Evolutionary conservation across 2,797 vertebrate genomes (phyloP), one percentile per base, ranked within the genome.

Genomic region (Acanthurus lineatus): DNA sequence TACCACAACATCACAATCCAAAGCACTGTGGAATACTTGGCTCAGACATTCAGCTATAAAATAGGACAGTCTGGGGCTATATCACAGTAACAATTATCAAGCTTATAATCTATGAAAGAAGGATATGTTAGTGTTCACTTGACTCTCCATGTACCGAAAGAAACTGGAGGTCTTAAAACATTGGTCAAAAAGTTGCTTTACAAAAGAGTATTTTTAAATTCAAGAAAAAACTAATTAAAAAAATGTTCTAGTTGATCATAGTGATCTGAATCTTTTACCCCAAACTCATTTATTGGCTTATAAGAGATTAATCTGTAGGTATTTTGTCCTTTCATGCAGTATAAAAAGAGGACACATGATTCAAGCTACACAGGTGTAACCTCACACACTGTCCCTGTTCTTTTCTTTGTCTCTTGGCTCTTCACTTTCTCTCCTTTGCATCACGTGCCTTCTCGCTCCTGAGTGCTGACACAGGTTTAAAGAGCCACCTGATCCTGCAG

Each of bases 391-490:
- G 63, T 16, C 38, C 19, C 28, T 32, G 28, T 32, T 32, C 28
- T 32, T 16, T 32, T 61, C 48, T 51, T 47, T 22, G n/a, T 72
- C 74, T 70, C 47, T 48, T 25, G 54, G 45, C 49, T 53, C 38
- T 56, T 63, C 19, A 48, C 44, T 8, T 35, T 58, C 38, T 59
- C 53, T 73, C 61, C 66, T 28, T 42, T 42, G 32, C 12, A n/a
- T 60, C 66, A 38, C 79, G 15, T 51, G 3, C 59, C 5, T 56
- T 22, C 40, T 42, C 47, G 19, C 79, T 42, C 79, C 62, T 16
- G 4, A 68, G 77, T 79, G 85, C 86, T 88, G 86, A 86, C 78
- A 86, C 83, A 62, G 77, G 20, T 35, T 28, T 57, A 69, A 69
- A 25, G 60, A 69, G 60, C 49, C 65, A 84, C 78, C 76, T 66